Evolutionary conservation across 2,113 vertebrate species (phyloP).

Genomic region (Prietella phreatophila): DNA sequence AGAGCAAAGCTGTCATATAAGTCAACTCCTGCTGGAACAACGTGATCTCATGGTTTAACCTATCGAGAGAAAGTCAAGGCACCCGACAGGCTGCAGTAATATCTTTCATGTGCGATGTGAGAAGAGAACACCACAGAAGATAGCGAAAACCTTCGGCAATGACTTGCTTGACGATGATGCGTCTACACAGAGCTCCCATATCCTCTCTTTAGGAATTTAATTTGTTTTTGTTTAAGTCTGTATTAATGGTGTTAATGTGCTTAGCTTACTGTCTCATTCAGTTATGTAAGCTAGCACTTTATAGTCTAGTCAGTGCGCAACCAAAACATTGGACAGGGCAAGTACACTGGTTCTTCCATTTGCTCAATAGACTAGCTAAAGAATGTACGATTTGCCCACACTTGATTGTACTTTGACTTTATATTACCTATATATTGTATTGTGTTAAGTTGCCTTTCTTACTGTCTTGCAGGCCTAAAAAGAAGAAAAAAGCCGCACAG

Average conservation of each 20-base stretch:
- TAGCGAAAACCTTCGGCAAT: background rate
- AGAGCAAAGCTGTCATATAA: background rate
- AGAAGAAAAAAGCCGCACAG: constrained; percentile 41
- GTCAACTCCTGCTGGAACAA: background rate
- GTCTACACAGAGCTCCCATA: background rate
- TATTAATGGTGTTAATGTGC: background rate
- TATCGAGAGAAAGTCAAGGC: background rate
- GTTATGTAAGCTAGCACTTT: background rate
- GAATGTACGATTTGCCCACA: background rate
- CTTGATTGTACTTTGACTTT: background rate
- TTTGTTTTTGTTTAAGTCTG: background rate
- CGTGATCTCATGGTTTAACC: background rate
- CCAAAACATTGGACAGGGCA: background rate
- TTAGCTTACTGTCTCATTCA: background rate
- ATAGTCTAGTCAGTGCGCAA: background rate
- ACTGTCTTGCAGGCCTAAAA: constrained; percentile 57
- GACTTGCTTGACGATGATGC: background rate
- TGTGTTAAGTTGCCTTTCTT: background rate
- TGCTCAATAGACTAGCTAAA: background rate
- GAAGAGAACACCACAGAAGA: background rate
- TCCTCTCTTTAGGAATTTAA: background rate
- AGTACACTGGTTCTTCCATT: background rate
- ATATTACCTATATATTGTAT: background rate
- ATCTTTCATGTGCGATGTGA: background rate
- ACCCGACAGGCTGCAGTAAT: background rate